These are phyloP conservation scores for Dicranocentrus wangi DNA, from an alignment of 2,888 invertebrate genomes.

Conservation along the genomic window DNA sequence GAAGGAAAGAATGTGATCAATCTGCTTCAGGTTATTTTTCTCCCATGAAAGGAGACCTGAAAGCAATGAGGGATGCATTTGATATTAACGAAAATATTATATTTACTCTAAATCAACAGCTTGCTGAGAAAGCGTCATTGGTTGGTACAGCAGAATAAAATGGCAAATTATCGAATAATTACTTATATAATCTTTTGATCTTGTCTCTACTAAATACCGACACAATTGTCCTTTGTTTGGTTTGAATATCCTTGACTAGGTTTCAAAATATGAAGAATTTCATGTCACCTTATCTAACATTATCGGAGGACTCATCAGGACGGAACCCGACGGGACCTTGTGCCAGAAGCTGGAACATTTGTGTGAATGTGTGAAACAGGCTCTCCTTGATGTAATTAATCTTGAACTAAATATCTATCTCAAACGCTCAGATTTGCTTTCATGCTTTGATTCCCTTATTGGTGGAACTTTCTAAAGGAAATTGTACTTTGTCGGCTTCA, in stretches of 20 bases:
- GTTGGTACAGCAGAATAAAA: background rate
- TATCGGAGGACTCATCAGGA: constrained; percentile 13
- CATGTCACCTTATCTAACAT: background rate
- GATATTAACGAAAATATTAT: constrained; percentile 27
- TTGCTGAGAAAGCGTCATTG: constrained; percentile 8
- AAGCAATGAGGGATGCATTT: constrained; percentile 37
- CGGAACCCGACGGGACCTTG: background rate
- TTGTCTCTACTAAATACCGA: background rate
- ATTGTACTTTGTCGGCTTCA: too few relatives aligned
- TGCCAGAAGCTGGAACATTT: constrained; percentile 27
- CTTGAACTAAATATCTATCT: too few relatives aligned
- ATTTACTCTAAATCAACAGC: constrained; percentile 25
- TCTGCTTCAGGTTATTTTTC: constrained; percentile 2
- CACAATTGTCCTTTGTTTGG: background rate
- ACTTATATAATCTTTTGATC: background rate
- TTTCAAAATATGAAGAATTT: constrained; percentile 35
- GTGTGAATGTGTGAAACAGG: constrained; percentile 46
- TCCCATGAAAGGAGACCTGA: constrained; percentile 9
- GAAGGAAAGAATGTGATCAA: background rate
- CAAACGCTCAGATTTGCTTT: too few relatives aligned
- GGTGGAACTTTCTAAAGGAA: too few relatives aligned
- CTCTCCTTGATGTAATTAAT: constrained; percentile 41
- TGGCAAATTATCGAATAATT: background rate
- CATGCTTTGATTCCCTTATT: too few relatives aligned
- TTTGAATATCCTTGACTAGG: background rate